Conservation (phyloP, 2,113 vertebrate genomes). For the Arenaria interpres region DNA sequence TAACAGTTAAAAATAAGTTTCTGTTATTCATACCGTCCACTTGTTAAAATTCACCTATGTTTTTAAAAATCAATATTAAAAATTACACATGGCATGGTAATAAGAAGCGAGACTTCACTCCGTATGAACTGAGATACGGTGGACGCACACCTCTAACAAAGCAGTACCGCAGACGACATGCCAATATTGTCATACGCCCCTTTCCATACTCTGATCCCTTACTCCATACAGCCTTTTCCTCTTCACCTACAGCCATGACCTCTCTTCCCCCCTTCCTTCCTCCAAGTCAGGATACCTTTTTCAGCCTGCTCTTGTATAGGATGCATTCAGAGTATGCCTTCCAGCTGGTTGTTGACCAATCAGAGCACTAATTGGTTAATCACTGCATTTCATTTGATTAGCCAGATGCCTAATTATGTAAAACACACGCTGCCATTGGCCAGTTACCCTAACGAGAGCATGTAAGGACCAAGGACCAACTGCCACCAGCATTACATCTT, state of each 20-base stretch:
- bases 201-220: neutral
- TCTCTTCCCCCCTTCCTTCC: neutral
- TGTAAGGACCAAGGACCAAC: neutral
- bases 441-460: neutral
- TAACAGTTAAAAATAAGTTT: neutral
- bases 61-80: neutral
- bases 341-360: neutral
- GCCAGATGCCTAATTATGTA: neutral
- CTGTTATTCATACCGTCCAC: neutral
- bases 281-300: neutral
- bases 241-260: neutral
- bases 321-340: neutral
- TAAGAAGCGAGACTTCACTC: neutral
- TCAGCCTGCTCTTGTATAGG: neutral
- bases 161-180: neutral
- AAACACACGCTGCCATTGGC: neutral
- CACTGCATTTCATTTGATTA: neutral
- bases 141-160: neutral
- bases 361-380: neutral
- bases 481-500: neutral
- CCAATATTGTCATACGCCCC: rapidly evolving
- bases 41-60: neutral
- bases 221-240: neutral
- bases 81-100: neutral
- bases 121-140: neutral